Evolutionary conservation across 2,797 vertebrate genomes (phyloP), one percentile per base, ranked within the genome.

Genomic region (Hapalemur alaotrensis): DNA sequence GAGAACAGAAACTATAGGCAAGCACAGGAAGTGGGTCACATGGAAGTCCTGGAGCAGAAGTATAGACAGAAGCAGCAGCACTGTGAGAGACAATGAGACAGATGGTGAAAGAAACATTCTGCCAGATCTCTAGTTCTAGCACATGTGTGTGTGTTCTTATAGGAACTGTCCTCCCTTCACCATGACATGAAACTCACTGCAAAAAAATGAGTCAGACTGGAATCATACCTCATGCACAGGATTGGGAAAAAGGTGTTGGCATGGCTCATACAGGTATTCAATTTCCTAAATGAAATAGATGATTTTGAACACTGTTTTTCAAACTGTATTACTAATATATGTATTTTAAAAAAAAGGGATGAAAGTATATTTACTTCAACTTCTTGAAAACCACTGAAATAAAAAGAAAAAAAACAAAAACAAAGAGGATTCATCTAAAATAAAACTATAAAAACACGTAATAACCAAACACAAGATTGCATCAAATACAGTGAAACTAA

Each of bases 311-410:
- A 46, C 23, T 12, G 5, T 15, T 88, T 89, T 54, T 54, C 65
- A 94, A 82, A 82, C 1, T 76, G 7, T 70, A 92, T 52, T 63
- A 63, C 65, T 57, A 25, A 57, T 25, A 57, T 11, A 75, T 50
- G 3, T 14, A 46, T 82, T 85, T 89, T 48, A 41, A 41, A 65
- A 95, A 28, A 91, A 91, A 89, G 35, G 28, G 85, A 65, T 15
- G 75, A 50, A 83, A 7, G 52, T n/a, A 57, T 35, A 13, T 46
- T 80, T 91, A 65, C 23, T 73, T 81, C 54, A 13, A 38, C 22
- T 73, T 92, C 70, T 88, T 79, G 38, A 92, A 96, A 91, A 63
- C 32, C 61, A 88, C 15, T 50, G 35, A 75, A 73, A 73, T 38
- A 7, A 72, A 86, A 80, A 92, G 57, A 48, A n/a, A 57, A 63